These are phyloP conservation scores for Cottus gobio DNA, from an alignment of 2,113 vertebrate species.

Conservation along the genomic window DNA sequence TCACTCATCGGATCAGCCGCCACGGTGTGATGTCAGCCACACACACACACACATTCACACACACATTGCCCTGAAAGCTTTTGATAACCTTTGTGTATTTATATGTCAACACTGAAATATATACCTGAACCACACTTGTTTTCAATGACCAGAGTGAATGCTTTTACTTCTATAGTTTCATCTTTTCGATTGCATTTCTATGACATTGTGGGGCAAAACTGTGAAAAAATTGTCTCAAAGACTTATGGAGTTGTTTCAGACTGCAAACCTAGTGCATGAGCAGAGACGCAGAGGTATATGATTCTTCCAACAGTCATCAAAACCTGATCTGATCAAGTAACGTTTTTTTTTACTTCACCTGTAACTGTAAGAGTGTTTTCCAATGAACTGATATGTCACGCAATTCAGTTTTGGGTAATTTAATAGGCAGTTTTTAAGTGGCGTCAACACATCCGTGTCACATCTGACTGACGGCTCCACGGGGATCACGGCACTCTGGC, in stretches of 20 bases:
- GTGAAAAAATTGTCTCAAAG: neutral
- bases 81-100: neutral
- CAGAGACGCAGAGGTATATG: neutral
- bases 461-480: neutral
- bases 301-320: neutral
- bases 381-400: neutral
- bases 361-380: neutral
- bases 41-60: too few relatives aligned
- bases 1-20: conserved; percentile 35
- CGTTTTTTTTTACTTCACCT: neutral
- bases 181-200: neutral
- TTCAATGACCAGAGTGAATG: neutral
- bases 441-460: neutral
- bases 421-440: neutral
- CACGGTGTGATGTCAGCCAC: neutral
- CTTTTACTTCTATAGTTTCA: neutral
- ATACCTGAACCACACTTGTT: neutral
- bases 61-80: neutral
- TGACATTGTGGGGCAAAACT: neutral
- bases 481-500: neutral
- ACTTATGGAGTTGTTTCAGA: neutral
- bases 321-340: neutral
- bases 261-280: neutral
- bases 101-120: neutral
- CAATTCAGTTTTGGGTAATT: neutral